These are phyloP conservation scores for Rhyacichthys aspro DNA, from an alignment of 2,797 vertebrate species.

Conservation along the genomic window DNA sequence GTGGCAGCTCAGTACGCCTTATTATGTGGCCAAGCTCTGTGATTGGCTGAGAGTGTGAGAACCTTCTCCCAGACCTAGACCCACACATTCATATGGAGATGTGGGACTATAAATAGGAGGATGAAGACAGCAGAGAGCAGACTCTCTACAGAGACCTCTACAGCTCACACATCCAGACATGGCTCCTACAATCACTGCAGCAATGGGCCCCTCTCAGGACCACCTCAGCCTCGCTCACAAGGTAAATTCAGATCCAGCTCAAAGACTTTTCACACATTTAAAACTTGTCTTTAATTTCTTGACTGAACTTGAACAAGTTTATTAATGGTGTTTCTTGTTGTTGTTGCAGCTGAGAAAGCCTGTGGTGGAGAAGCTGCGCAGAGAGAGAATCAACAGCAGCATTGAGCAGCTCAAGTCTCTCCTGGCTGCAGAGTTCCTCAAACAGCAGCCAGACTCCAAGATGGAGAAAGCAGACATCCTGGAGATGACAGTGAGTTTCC, in stretches of 20 bases:
- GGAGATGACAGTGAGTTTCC: slow-evolving; percentile 81
- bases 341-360: slow-evolving; percentile 82
- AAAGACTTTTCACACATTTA: neutral
- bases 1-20: slow-evolving; percentile 32
- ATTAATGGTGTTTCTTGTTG: slow-evolving; percentile 34
- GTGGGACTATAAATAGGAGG: slow-evolving; percentile 83
- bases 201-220: slow-evolving; percentile 64
- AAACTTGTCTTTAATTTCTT: neutral
- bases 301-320: slow-evolving; percentile 7
- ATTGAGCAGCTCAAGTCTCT: slow-evolving; percentile 81
- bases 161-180: slow-evolving; percentile 71
- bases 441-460: slow-evolving; percentile 80
- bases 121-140: slow-evolving; percentile 60
- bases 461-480: slow-evolving; percentile 84
- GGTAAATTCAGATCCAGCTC: slow-evolving; percentile 61
- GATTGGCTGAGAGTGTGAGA: slow-evolving; percentile 91
- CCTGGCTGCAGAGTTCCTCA: slow-evolving; percentile 79
- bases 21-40: slow-evolving; percentile 57
- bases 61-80: slow-evolving; percentile 75
- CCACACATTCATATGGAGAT: slow-evolving; percentile 84
- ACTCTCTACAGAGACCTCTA: slow-evolving; percentile 71
- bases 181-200: slow-evolving; percentile 76
- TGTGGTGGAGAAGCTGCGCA: slow-evolving; percentile 86
- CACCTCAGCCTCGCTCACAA: slow-evolving; percentile 67
- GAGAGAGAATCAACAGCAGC: slow-evolving; percentile 79